Evolutionary conservation across 37 sponge, comb jelly and placozoan genomes (phyloP).

Genomic region (Crambe crambe): DNA sequence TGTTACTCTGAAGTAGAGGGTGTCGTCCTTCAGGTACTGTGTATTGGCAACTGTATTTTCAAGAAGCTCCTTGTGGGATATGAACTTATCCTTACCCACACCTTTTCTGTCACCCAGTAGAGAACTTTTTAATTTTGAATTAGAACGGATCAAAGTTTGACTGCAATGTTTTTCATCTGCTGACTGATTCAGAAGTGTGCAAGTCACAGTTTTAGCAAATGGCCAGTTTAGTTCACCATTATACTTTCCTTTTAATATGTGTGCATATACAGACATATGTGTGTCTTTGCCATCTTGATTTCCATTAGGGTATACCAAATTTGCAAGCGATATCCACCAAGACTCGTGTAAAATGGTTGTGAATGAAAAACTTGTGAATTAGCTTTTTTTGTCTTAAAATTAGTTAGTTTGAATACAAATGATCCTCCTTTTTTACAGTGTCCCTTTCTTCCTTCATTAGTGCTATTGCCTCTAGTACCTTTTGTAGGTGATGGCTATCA

Average conservation of each 20-base stretch:
- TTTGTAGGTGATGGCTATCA: not conserved
- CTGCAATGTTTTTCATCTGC: not conserved
- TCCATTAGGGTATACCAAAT: conserved; percentile 22
- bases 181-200: not conserved
- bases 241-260: conserved; percentile 28
- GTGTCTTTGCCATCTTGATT: not conserved
- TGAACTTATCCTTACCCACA: no score
- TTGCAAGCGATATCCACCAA: conserved; percentile 31
- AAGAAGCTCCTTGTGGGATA: no score
- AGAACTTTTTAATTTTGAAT: no score
- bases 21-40: no score
- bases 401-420: not conserved
- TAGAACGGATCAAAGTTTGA: no score
- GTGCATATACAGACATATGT: conserved; percentile 11
- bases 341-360: conserved; percentile 19
- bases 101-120: no score
- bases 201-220: not conserved
- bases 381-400: not conserved
- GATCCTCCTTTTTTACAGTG: no score
- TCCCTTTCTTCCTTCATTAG: not conserved
- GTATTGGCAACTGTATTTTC: no score
- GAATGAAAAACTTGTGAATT: not conserved
- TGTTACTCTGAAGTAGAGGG: no score
- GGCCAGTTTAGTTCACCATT: conserved; percentile 16
- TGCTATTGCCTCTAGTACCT: not conserved